These are phyloP conservation scores for Pseudoatta argentina DNA, from an alignment of 1,140 invertebrate genomes.

Conservation along the genomic window DNA sequence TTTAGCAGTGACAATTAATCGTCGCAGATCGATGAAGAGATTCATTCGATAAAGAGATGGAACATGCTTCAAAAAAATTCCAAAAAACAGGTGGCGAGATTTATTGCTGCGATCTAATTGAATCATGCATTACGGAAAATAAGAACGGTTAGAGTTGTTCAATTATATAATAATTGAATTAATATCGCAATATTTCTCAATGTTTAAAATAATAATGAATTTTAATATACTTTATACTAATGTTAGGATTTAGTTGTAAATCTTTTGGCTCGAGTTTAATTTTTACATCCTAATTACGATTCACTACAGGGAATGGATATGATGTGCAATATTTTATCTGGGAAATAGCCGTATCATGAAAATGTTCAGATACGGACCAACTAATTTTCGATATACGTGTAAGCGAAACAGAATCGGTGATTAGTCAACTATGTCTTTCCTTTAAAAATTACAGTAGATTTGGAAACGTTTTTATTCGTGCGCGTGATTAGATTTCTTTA, in stretches of 20 bases:
- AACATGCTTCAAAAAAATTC: background rate
- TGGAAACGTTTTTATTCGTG: background rate
- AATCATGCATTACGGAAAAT: background rate
- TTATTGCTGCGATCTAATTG: constrained; percentile 46
- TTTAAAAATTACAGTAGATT: background rate
- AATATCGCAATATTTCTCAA: background rate
- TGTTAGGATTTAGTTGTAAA: background rate
- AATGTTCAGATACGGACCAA: too few relatives aligned
- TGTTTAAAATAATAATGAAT: background rate
- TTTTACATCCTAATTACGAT: background rate
- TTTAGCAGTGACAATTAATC: constrained; percentile 60
- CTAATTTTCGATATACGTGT: too few relatives aligned
- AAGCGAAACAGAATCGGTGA: too few relatives aligned
- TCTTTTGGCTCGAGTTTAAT: background rate
- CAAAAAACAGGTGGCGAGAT: background rate
- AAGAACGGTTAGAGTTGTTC: background rate
- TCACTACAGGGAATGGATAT: background rate
- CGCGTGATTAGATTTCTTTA: too few relatives aligned
- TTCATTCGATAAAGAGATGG: too few relatives aligned
- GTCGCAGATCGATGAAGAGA: constrained; percentile 27
- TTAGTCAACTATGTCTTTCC: too few relatives aligned
- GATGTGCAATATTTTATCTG: background rate
- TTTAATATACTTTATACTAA: background rate
- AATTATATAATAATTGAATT: background rate
- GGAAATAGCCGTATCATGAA: background rate